These are phyloP conservation scores for Propithecus deckenii DNA, from an alignment of 2,797 vertebrate genomes.

Conservation along the genomic window DNA sequence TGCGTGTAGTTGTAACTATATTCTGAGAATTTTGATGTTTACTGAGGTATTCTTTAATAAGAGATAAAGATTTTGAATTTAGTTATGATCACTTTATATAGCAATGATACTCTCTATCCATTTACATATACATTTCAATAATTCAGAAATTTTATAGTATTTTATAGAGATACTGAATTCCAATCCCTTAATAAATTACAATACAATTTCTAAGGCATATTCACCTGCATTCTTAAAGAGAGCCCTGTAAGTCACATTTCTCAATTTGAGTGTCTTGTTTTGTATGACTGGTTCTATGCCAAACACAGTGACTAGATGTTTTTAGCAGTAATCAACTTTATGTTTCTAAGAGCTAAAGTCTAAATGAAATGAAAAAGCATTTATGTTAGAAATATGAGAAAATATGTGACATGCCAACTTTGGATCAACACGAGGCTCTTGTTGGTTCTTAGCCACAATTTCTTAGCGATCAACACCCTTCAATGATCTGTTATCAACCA, in stretches of 20 bases:
- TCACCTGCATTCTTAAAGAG: not conserved
- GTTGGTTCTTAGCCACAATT: not conserved
- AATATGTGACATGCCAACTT: not conserved
- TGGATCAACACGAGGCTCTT: not conserved
- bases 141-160: not conserved
- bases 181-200: not conserved
- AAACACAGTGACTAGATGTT: not conserved
- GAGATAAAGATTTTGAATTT: not conserved
- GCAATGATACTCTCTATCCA: not conserved
- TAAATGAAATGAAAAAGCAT: not conserved
- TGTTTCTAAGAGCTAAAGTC: not conserved
- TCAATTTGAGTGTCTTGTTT: not conserved
- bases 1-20: not conserved
- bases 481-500: not conserved
- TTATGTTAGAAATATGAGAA: not conserved
- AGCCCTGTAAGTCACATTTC: not conserved
- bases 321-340: not conserved
- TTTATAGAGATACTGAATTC: not conserved
- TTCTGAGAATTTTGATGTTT: not conserved
- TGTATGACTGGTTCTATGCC: not conserved
- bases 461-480: not conserved
- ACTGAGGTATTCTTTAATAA: not conserved
- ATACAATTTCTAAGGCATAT: not conserved
- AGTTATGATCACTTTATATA: not conserved
- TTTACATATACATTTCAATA: not conserved